phyloP scores from a whole-genome alignment of 92 coral and sea anemone species.

The Porites cylindrica region DNA sequence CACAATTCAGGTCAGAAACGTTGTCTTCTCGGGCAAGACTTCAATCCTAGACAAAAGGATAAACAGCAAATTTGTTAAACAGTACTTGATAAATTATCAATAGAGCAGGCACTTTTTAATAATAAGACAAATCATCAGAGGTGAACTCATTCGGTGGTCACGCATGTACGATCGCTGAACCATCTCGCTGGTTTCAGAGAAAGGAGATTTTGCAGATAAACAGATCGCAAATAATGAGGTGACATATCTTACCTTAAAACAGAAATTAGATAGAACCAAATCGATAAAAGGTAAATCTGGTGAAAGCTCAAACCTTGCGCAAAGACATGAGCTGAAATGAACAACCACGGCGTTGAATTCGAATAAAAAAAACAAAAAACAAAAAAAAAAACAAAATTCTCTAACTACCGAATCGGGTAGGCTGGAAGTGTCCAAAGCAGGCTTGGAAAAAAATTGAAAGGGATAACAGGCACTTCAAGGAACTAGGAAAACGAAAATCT shows the following conservation, averaged over 20 bases:
- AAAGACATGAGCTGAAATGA: constrained; percentile 4
- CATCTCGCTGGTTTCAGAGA: too few species aligned
- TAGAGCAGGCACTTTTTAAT: background rate
- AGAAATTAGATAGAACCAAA: background rate
- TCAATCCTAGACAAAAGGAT: background rate
- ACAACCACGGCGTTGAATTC: background rate
- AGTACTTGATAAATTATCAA: background rate
- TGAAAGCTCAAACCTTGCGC: constrained; percentile 19
- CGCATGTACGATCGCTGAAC: background rate
- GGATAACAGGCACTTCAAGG: background rate
- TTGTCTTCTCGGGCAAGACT: background rate
- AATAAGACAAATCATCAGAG: background rate
- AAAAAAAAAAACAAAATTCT: too few species aligned
- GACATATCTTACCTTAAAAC: background rate
- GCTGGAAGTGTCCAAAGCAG: background rate
- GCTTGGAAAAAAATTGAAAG: background rate
- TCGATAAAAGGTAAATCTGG: background rate
- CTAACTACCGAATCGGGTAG: too few species aligned
- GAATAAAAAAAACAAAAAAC: too few species aligned
- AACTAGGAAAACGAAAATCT: background rate
- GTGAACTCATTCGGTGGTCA: background rate
- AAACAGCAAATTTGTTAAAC: background rate
- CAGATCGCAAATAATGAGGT: too few species aligned
- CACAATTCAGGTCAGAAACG: background rate
- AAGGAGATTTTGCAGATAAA: too few species aligned